Percentiles rank a stretch among this genome's conserved stretches.
Evolutionary conservation across 2,888 invertebrate species (phyloP).

Genomic region (Amblyteles armatorius): DNA sequence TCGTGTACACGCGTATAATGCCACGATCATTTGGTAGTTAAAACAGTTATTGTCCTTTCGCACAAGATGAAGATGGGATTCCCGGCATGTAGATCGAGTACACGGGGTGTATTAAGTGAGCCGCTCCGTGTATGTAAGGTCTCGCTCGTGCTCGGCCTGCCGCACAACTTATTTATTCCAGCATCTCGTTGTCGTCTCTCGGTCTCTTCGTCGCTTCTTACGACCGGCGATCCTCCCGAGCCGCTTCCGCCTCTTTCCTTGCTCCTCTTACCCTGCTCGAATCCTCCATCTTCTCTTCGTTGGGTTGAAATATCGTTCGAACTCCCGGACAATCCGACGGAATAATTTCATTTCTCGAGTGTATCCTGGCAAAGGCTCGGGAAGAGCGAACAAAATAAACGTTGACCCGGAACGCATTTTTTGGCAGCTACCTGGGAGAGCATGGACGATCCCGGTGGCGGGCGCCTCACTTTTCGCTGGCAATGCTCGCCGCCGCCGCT

Average conservation of each 20-base stretch:
- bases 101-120: constrained; percentile 60
- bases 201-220: background rate
- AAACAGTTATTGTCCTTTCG: constrained; percentile 60
- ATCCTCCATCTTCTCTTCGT: constrained; percentile 6
- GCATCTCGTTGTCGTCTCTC: constrained; percentile 29
- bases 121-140: constrained; percentile 58
- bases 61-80: background rate
- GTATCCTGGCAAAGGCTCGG: constrained; percentile 32
- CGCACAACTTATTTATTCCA: constrained; percentile 68
- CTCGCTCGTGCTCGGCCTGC: constrained; percentile 60
- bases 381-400: constrained; percentile 64
- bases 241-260: constrained; percentile 12
- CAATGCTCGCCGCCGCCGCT: constrained; percentile 58
- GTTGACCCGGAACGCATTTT: constrained; percentile 68
- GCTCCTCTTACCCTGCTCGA: constrained; percentile 6
- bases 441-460: constrained; percentile 3
- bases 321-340: constrained; percentile 15
- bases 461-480: constrained; percentile 37
- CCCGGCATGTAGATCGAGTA: constrained; percentile 40
- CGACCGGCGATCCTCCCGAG: background rate
- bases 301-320: constrained; percentile 30
- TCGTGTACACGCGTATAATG: constrained; percentile 30
- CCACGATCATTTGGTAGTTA: constrained; percentile 64
- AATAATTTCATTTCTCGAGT: constrained; percentile 42
- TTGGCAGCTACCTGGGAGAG: constrained; percentile 69